Percentiles rank a stretch among this genome's conserved stretches.
These are phyloP conservation scores for Penaeus indicus DNA, from an alignment of 1,140 invertebrate species.

Conservation along the genomic window DNA sequence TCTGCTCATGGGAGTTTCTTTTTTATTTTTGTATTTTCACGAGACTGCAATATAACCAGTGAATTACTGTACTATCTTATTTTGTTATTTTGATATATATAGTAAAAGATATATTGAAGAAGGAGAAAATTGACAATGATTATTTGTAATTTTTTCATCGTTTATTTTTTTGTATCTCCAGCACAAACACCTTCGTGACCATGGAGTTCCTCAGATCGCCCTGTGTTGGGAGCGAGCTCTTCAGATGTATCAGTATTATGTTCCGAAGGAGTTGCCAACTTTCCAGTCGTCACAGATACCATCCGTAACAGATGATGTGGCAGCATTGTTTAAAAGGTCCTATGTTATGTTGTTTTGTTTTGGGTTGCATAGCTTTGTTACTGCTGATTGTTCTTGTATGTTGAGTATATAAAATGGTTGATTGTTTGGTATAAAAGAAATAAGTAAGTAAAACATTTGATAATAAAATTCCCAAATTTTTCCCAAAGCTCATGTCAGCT, in stretches of 20 bases:
- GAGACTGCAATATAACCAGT: too few species aligned
- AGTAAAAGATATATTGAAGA: too few species aligned
- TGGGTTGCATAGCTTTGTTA: background rate
- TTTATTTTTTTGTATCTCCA: slow-evolving; percentile 42
- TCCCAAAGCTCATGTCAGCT: background rate
- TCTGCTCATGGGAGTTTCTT: too few species aligned
- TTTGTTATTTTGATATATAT: too few species aligned
- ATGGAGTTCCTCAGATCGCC: slow-evolving; percentile 80
- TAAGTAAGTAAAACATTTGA: too few species aligned
- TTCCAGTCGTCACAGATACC: slow-evolving; percentile 83
- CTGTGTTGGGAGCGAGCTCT: slow-evolving; percentile 85
- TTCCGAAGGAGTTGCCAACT: slow-evolving; percentile 83
- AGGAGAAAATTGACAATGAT: too few species aligned
- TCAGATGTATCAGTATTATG: slow-evolving; percentile 87
- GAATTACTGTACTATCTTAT: too few species aligned
- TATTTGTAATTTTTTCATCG: background rate
- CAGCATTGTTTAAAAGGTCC: slow-evolving; percentile 77
- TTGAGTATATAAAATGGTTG: too few species aligned
- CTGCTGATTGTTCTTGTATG: too few species aligned
- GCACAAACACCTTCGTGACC: slow-evolving; percentile 80
- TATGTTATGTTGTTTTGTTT: background rate
- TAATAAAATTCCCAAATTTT: background rate
- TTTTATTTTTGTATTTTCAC: too few species aligned
- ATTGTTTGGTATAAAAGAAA: too few species aligned
- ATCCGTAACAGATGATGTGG: slow-evolving; percentile 82